A percentile compares a stretch with the other conserved stretches of the same genome.
Conservation (phyloP, 1,140 invertebrate genomes). For the Melipona quadrifasciata region DNA sequence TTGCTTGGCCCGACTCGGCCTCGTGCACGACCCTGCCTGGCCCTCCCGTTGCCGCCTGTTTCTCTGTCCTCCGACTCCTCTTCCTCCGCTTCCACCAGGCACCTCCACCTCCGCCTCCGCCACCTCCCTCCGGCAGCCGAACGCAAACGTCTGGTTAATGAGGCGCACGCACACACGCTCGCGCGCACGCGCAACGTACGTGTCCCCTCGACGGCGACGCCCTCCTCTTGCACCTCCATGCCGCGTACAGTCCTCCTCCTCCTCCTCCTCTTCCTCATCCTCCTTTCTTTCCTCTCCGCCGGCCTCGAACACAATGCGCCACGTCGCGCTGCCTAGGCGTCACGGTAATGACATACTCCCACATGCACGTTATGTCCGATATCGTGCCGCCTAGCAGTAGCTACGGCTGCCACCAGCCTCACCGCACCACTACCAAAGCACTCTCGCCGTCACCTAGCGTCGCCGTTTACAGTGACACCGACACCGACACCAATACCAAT, state of each 20-base stretch:
- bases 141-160: constrained; percentile 75
- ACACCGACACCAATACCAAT: constrained; percentile 42
- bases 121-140: constrained; percentile 59
- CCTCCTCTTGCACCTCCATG: constrained; percentile 48
- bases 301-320: constrained; percentile 73
- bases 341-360: constrained; percentile 78
- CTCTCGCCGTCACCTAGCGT: constrained; percentile 4
- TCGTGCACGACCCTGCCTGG: constrained; percentile 55
- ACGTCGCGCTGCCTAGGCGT: constrained; percentile 75
- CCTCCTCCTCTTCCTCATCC: constrained; percentile 64
- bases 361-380: constrained; percentile 68
- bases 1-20: constrained; percentile 15
- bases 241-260: constrained; percentile 38
- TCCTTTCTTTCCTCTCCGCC: constrained; percentile 61
- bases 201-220: constrained; percentile 56
- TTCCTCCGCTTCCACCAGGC: constrained; percentile 14
- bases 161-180: constrained; percentile 75
- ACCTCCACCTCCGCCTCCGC: constrained; percentile 3
- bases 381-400: constrained; percentile 61
- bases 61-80: constrained; percentile 19
- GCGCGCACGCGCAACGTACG: constrained; percentile 71
- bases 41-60: constrained; percentile 53
- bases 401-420: constrained; percentile 35
- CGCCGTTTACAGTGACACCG: constrained; percentile 63
- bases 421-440: background rate